These are phyloP conservation scores for Podabrus alpinus DNA, from an alignment of 2,888 invertebrate species.

Conservation along the genomic window DNA sequence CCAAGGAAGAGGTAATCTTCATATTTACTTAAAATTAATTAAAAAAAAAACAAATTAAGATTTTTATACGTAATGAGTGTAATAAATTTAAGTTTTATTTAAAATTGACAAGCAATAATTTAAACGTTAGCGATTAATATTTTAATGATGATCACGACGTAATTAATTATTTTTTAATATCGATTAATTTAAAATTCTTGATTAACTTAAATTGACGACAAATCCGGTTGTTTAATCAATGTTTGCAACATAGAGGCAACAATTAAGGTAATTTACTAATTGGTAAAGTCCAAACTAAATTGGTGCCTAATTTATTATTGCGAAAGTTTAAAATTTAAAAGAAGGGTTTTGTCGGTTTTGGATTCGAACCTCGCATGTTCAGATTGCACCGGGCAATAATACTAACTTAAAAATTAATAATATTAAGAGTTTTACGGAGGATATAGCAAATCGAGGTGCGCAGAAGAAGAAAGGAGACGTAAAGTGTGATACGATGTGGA, in stretches of 20 bases:
- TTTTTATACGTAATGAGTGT: not conserved
- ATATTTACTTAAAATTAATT: not conserved
- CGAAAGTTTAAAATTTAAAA: too few species aligned
- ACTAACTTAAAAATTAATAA: too few species aligned
- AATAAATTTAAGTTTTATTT: not conserved
- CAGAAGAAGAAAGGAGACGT: too few species aligned
- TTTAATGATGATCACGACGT: not conserved
- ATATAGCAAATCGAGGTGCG: too few species aligned
- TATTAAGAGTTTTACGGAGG: too few species aligned
- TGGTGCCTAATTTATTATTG: too few species aligned
- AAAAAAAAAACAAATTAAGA: not conserved
- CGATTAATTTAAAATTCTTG: not conserved
- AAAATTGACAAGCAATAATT: not conserved
- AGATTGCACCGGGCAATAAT: too few species aligned
- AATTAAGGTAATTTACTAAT: too few species aligned
- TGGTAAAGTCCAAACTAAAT: too few species aligned
- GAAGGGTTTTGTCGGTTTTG: too few species aligned
- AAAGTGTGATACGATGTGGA: too few species aligned
- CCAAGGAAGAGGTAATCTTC: constrained; percentile 11
- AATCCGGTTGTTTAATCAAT: not conserved
- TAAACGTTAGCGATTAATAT: not conserved
- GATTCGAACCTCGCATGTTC: too few species aligned
- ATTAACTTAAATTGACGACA: not conserved
- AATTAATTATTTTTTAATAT: not conserved
- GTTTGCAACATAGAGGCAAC: not conserved